phyloP scores from a whole-genome alignment of 2,888 invertebrate species.

The Trilocha varians region DNA sequence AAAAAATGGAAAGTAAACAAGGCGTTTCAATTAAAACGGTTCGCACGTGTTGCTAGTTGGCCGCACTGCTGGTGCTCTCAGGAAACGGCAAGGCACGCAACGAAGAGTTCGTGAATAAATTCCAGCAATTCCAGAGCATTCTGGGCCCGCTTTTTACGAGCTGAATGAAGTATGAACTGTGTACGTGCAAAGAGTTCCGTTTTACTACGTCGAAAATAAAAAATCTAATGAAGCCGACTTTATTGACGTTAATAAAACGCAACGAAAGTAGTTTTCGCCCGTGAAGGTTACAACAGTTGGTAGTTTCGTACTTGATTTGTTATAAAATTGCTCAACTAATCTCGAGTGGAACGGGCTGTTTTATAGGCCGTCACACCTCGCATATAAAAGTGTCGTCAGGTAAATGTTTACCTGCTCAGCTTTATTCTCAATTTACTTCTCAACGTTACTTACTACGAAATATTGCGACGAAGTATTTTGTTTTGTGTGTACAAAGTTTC shows the following conservation, averaged over 20 bases:
- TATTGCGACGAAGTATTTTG: too few relatives aligned
- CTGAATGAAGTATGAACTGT: conserved; percentile 46
- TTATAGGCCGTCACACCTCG: conserved; percentile 10
- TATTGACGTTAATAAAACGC: conserved; percentile 50
- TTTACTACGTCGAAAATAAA: conserved; percentile 50
- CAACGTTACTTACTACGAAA: background rate
- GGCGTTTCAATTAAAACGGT: background rate
- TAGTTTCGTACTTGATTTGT: conserved; percentile 24
- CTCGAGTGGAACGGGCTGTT: conserved; percentile 14
- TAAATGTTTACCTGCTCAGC: background rate
- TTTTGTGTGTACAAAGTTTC: too few relatives aligned
- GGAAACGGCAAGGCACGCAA: conserved; percentile 1
- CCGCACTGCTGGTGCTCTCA: background rate
- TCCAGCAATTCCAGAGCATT: conserved; percentile 42
- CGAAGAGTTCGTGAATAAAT: conserved; percentile 42
- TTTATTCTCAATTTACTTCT: background rate
- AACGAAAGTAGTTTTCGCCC: conserved; percentile 30
- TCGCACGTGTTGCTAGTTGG: conserved; percentile 1
- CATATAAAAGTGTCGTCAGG: conserved; percentile 2
- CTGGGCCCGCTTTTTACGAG: conserved; percentile 44
- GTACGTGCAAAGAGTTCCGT: conserved; percentile 40
- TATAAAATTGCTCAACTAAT: conserved; percentile 13
- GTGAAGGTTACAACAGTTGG: conserved; percentile 28
- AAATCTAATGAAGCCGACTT: conserved; percentile 49
- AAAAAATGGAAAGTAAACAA: background rate